Conservation (phyloP, 2,797 vertebrate genomes). For the Acestrorhynchus altus region DNA sequence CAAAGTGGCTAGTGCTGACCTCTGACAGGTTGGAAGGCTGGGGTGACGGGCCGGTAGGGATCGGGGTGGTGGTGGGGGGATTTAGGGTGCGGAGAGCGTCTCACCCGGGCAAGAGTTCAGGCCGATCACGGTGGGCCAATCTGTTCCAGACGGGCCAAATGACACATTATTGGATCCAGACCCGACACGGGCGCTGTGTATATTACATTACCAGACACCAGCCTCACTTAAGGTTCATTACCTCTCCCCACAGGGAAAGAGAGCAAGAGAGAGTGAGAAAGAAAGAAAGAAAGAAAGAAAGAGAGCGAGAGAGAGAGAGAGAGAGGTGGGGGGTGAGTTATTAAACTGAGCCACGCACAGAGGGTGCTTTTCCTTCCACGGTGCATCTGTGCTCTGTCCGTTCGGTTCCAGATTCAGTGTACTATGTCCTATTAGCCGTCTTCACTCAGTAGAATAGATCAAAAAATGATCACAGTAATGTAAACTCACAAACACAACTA, state of each 20-base stretch:
- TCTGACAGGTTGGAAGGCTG: constrained; percentile 34
- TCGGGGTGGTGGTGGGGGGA: constrained; percentile 77
- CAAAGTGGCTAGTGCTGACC: constrained; percentile 40
- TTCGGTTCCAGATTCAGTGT: background rate
- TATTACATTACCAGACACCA: constrained; percentile 91
- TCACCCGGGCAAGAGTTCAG: constrained; percentile 99
- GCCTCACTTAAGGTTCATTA: constrained; percentile 95
- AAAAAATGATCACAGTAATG: background rate
- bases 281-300: constrained; percentile 58
- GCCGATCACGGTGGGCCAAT: constrained; percentile 93
- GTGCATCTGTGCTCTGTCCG: constrained; percentile 75
- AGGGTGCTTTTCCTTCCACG: constrained; percentile 74
- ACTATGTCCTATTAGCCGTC: constrained; percentile 1
- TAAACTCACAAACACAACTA: background rate
- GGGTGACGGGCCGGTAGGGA: constrained; percentile 43
- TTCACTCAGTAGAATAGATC: constrained; percentile 18
- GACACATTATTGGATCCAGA: constrained; percentile 99
- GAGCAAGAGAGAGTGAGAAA: constrained; percentile 64
- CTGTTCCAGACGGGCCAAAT: constrained; percentile 99
- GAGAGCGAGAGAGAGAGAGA: constrained; percentile 59
- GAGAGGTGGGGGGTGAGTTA: constrained; percentile 64
- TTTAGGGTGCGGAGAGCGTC: constrained; percentile 85
- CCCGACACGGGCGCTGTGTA: constrained; percentile 90
- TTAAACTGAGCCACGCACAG: constrained; percentile 83
- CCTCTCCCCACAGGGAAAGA: constrained; percentile 75